A percentile compares a stretch with the other conserved stretches of the same genome.
Conservation (phyloP, 1,140 invertebrate genomes). For the Harpegnathos saltator region DNA sequence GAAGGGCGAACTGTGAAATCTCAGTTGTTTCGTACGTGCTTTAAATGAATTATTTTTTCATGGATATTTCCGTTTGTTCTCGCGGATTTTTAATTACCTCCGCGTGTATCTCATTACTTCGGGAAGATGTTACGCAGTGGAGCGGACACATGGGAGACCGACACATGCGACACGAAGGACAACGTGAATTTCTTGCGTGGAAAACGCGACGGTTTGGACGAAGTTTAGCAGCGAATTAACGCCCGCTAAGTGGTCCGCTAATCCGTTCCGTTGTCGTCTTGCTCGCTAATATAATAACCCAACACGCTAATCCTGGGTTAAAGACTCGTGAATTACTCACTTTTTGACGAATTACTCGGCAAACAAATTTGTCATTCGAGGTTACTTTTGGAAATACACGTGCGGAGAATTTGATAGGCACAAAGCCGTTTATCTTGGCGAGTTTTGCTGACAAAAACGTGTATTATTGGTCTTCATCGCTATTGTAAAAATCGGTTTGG, state of each 20-base stretch:
- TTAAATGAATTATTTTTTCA: too few relatives aligned
- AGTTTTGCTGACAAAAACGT: background rate
- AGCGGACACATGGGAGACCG: too few relatives aligned
- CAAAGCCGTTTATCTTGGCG: background rate
- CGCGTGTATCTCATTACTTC: too few relatives aligned
- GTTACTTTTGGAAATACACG: background rate
- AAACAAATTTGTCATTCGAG: conserved; percentile 15
- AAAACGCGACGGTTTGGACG: background rate
- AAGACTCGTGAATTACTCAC: background rate
- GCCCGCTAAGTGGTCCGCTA: background rate
- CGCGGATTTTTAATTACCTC: too few relatives aligned
- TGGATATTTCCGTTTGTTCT: too few relatives aligned
- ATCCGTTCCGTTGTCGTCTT: background rate
- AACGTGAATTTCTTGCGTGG: background rate
- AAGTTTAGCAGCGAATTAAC: background rate
- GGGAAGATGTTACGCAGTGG: too few relatives aligned
- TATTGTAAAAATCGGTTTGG: too few relatives aligned
- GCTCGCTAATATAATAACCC: background rate
- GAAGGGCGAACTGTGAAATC: too few relatives aligned
- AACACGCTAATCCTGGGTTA: conserved; percentile 9
- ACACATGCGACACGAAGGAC: background rate
- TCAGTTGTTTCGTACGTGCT: too few relatives aligned
- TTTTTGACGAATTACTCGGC: background rate
- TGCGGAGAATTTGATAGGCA: background rate
- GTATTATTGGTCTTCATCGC: background rate